Evolutionary conservation across 2,797 vertebrate genomes (phyloP), one percentile per base, ranked within the genome.

Genomic region (Characodon lateralis): DNA sequence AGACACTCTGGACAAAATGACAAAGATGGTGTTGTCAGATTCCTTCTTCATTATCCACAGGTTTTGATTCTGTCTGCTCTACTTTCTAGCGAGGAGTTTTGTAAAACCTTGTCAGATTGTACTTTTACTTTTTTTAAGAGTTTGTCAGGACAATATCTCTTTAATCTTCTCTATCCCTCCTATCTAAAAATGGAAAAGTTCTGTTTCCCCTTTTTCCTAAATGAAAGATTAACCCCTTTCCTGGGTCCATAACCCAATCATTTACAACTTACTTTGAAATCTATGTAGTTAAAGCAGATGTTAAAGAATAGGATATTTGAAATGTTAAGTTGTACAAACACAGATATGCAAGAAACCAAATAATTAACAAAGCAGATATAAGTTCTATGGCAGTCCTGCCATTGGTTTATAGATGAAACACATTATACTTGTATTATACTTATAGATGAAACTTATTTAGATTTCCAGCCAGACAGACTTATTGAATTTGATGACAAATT

Each of bases 91-190:
- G 70, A 86, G 88, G 85, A 88, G 76, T 93, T 94, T 94, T 90
- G 86, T 91, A 93, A 93, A 93, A 78, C 90, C 90, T 91, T 92
- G 91, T 90, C 92, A 93, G 87, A 88, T 85, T 89, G 82, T 88
- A 89, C 88, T 78, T 74, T 76, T 8, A 56, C 61, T 87, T 31
- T 26, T 26, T 85, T 90, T 84, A 58, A 71, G 83, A 89, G 79
- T 26, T 92, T 93, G 91, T 92, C 92, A 91, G 81, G 87, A 91
- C 89, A 93, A 90, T 85, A 88, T 20, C 79, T 90, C 89, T 94
- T 93, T 94, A 92, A 93, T 94, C 91, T 93, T 88, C 74, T 79
- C 76, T 73, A 88, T 89, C 81, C 74, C 71, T 71, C 59, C 50
- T 86, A 83, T 91, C 85, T 74, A 86, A 82, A 86, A 85, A 90